Conservation (phyloP, 2,888 invertebrate species). For the Galeruca laticollis region DNA sequence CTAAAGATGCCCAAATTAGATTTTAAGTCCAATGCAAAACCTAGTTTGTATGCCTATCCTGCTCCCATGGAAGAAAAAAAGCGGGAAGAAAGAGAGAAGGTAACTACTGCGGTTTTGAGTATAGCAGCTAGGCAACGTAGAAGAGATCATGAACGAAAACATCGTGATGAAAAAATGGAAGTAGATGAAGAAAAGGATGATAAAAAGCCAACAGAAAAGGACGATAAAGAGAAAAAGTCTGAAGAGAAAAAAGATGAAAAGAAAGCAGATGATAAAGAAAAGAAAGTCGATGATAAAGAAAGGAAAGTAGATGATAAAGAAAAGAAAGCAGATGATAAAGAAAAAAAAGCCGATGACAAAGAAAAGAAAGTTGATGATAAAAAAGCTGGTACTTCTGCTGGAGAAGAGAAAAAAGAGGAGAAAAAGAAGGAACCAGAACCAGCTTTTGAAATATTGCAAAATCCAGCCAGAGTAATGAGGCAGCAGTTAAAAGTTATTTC, state of each 20-base stretch:
- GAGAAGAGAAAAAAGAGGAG: slow-evolving; percentile 69
- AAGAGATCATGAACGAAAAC: slow-evolving; percentile 80
- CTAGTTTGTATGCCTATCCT: slow-evolving; percentile 96
- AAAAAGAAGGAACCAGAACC: slow-evolving; percentile 91
- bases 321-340: slow-evolving; percentile 65
- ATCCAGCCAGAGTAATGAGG: slow-evolving; percentile 95
- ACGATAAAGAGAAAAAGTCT: slow-evolving; percentile 55
- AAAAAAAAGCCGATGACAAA: slow-evolving; percentile 72
- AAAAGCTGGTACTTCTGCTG: slow-evolving; percentile 56
- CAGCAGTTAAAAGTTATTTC: slow-evolving; percentile 87
- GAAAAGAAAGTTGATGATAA: slow-evolving; percentile 62
- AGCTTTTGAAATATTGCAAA: slow-evolving; percentile 89
- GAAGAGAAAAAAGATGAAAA: slow-evolving; percentile 65
- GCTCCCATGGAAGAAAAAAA: slow-evolving; percentile 98
- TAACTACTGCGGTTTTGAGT: slow-evolving; percentile 96
- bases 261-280: slow-evolving; percentile 67
- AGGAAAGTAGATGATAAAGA: no score
- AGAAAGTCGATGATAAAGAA: slow-evolving; percentile 71
- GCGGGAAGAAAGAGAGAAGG: slow-evolving; percentile 96
- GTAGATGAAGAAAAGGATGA: slow-evolving; percentile 68
- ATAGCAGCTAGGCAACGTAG: slow-evolving; percentile 94
- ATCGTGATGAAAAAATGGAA: slow-evolving; percentile 84
- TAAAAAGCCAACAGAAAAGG: slow-evolving; percentile 30
- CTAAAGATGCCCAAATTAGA: slow-evolving; percentile 94
- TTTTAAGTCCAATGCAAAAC: slow-evolving; percentile 91